A percentile compares a stretch with the other conserved stretches of the same genome.
Evolutionary conservation across 2,113 vertebrate species (phyloP).

Genomic region (Opisthocomus hoazin): DNA sequence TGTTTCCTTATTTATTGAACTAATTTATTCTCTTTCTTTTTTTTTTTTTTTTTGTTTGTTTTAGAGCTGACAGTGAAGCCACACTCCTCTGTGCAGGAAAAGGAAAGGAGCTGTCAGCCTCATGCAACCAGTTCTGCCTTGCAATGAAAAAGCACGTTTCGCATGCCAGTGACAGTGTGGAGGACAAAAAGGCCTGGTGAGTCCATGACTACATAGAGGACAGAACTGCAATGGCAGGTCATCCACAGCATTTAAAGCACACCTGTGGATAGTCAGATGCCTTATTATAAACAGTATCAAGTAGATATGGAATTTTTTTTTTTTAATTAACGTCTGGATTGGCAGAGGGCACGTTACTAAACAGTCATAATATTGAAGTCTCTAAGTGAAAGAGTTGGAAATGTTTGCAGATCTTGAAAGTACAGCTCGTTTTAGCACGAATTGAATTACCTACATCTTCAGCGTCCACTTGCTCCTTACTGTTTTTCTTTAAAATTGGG

Average conservation of each 20-base stretch:
- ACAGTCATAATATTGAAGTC: background rate
- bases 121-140: background rate
- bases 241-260: background rate
- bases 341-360: background rate
- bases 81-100: background rate
- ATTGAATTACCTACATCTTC: background rate
- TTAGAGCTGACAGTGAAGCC: too few species aligned
- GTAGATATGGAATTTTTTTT: background rate
- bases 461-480: background rate
- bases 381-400: background rate
- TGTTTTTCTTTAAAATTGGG: background rate
- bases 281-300: background rate
- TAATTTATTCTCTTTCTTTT: background rate
- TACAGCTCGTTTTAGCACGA: background rate
- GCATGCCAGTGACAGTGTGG: fast-evolving
- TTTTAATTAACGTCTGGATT: background rate
- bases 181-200: background rate
- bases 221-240: background rate
- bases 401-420: background rate
- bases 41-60: too few species aligned
- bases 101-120: background rate
- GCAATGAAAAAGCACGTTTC: background rate
- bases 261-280: background rate
- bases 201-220: background rate
- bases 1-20: background rate